Conservation (phyloP, 2,113 vertebrate species). For the Taurulus bubalis region DNA sequence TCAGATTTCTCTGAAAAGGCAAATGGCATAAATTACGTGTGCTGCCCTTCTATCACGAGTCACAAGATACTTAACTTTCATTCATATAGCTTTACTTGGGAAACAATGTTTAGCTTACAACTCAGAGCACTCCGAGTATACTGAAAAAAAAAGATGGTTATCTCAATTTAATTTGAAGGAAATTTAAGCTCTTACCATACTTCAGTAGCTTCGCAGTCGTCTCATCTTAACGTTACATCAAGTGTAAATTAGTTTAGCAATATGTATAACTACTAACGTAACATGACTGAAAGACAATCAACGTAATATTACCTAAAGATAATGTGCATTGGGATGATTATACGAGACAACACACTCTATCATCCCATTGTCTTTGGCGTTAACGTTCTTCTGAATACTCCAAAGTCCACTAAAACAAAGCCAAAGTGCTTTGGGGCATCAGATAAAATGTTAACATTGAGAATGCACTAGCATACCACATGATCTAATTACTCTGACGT, state of each 20-base stretch:
- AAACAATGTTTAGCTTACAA: neutral
- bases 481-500: too few species aligned
- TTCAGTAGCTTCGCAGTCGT: neutral
- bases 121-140: neutral
- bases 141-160: neutral
- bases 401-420: too few species aligned
- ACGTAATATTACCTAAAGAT: neutral
- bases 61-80: neutral
- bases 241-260: neutral
- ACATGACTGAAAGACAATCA: neutral
- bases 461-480: too few species aligned
- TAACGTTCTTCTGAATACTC: neutral
- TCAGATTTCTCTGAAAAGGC: constrained; percentile 39
- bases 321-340: neutral
- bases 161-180: neutral
- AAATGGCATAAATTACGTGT: neutral
- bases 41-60: neutral
- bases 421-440: too few species aligned
- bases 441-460: too few species aligned
- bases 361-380: neutral
- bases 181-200: neutral
- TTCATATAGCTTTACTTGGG: neutral
- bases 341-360: neutral
- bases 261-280: neutral
- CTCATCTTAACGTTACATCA: neutral